Evolutionary conservation across 2,113 vertebrate genomes (phyloP), one percentile per base, ranked within the genome.

Genomic region (Sylvia atricapilla): DNA sequence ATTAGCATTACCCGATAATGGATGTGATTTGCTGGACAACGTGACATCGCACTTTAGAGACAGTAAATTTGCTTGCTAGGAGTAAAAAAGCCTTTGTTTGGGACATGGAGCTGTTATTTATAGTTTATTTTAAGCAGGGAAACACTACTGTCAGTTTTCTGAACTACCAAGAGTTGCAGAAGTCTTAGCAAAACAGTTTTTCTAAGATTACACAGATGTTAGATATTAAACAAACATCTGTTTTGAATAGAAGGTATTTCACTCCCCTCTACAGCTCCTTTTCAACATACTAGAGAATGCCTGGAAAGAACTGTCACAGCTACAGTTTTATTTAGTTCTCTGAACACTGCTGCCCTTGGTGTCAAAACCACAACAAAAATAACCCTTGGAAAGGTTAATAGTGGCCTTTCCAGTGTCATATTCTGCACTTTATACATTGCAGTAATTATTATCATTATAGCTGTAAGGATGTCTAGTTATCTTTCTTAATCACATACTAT

Each of bases 371-470:
- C 92, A 97, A 95, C 97, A 97, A 97, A 98, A 98, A 98, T 97
- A 96, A 98, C 98, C 97, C 97, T 94, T 95, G 96, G 98, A 98
- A 98, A 99, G 98, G 99, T 99, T 99, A 99, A 99, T 99, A 98
- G 98, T 98, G 98, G 98, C 98, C 98, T 98, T 99, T 98, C 98
- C 98, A 98, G 97, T 98, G 98, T 99, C 99, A 99, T 99, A 99
- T 99, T 99, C 97, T 98, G 98, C 98, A 98, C 98, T 97, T 99
- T 97, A 97, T 97, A 97, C 94, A 95, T 96, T 97, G 97, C 81
- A 97, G 98, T 99, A 99, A 99, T 99, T 99, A 99, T 99, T 98
- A 98, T 99, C 98, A 99, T 99, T 99, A 99, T 93, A 98, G 98
- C 97, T 98, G 98, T 98, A 98, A 98, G 98, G 98, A 99, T 98